Percentiles rank a stretch among this genome's conserved stretches.
Evolutionary conservation across 1,140 invertebrate genomes (phyloP).

Genomic region (Hyles euphorbiae): DNA sequence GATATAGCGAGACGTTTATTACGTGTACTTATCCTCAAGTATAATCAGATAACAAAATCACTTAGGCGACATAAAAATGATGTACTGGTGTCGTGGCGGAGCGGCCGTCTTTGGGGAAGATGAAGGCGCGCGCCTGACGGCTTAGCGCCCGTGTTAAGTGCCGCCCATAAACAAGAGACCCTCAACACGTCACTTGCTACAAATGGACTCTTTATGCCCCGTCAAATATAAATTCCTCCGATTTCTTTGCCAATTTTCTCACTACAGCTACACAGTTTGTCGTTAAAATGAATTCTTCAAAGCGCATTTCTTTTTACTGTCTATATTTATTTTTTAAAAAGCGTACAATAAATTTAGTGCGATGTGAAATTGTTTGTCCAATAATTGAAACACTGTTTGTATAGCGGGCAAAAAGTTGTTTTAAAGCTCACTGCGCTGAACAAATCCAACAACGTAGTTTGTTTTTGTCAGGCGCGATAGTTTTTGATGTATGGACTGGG

Average conservation of each 20-base stretch:
- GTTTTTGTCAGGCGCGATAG: slow-evolving; percentile 40
- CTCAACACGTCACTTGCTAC: slow-evolving; percentile 40
- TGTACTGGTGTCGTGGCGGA: slow-evolving; percentile 19
- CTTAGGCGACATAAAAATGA: slow-evolving; percentile 36
- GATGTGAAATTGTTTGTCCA: too few relatives aligned
- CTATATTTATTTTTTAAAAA: too few relatives aligned
- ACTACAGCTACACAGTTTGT: background rate
- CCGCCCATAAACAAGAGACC: slow-evolving; percentile 42
- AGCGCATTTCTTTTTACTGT: too few relatives aligned
- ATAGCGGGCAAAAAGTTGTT: slow-evolving; percentile 30
- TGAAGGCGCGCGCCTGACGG: slow-evolving; percentile 14
- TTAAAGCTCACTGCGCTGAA: slow-evolving; percentile 38
- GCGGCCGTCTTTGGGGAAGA: slow-evolving; percentile 11
- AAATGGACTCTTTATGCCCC: slow-evolving; percentile 44
- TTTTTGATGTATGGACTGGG: slow-evolving; percentile 44
- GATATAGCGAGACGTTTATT: slow-evolving; percentile 30
- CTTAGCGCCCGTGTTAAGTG: slow-evolving; percentile 41
- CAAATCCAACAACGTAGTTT: slow-evolving; percentile 41
- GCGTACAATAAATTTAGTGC: too few relatives aligned
- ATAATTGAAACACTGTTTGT: slow-evolving; percentile 26
- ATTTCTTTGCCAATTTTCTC: slow-evolving; percentile 20
- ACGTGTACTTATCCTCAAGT: slow-evolving; percentile 30
- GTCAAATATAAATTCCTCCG: slow-evolving; percentile 33
- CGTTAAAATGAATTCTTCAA: background rate
- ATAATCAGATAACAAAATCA: slow-evolving; percentile 41